Evolutionary conservation across 1,140 invertebrate genomes (phyloP).

Genomic region (Hirudo medicinalis): DNA sequence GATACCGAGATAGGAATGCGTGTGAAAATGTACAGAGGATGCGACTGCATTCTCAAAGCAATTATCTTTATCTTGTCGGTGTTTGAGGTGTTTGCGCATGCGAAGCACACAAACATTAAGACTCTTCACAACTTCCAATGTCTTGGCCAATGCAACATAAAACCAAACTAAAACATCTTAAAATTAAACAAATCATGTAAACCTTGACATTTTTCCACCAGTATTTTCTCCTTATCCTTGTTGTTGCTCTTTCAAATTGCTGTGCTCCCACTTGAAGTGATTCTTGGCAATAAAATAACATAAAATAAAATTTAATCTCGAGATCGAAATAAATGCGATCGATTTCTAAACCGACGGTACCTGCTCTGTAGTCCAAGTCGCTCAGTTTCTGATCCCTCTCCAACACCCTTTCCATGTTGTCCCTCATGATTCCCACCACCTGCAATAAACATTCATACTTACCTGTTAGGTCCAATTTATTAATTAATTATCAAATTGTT

Average conservation of each 20-base stretch:
- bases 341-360: background rate
- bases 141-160: no score
- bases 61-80: no score
- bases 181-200: constrained; percentile 15
- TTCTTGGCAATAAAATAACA: background rate
- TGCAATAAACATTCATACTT: constrained; percentile 2
- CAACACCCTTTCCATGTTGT: constrained; percentile 31
- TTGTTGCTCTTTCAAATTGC: constrained; percentile 28
- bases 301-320: no score
- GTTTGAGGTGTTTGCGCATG: no score
- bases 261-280: constrained; percentile 27
- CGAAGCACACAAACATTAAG: no score
- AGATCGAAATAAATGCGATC: no score
- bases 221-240: constrained; percentile 29
- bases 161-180: background rate
- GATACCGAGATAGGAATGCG: no score
- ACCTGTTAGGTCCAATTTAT: no score
- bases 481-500: no score
- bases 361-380: constrained; percentile 28
- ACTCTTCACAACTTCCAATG: no score
- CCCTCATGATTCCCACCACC: constrained; percentile 31
- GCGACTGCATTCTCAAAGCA: no score
- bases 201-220: constrained; percentile 35
- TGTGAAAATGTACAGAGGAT: no score
- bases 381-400: constrained; percentile 29